Evolutionary conservation across 2,113 vertebrate genomes (phyloP), one percentile per base, ranked within the genome.

Genomic region (Microcebus lehilahytsara): DNA sequence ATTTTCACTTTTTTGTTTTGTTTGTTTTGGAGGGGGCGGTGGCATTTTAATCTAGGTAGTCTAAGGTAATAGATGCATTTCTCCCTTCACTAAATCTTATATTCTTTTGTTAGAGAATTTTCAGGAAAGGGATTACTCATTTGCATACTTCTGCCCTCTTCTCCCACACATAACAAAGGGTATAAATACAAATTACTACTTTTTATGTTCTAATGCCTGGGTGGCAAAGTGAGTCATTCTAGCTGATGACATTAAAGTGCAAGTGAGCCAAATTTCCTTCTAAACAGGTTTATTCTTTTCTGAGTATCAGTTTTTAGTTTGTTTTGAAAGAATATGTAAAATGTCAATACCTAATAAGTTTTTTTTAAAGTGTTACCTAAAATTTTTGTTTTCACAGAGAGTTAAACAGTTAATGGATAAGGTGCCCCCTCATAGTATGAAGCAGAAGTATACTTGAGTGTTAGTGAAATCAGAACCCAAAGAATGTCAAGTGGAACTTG

Each of bases 111-210:
- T 88, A 91, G 40, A 93, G 60, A 88, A 66, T 97, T 97, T 97
- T 85, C 75, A 95, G 85, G 72, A 88, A 95, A 80, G 23, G 9
- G 20, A 32, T 72, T 90, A 71, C 72, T 96, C 92, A 91, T 90
- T 86, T 42, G 23, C 42, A 60, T 84, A 42, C 85, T 86, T 91
- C 75, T 88, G 3, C 62, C 83, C 53, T 96, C 72, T 86, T 89
- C 85, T 97, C 83, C 88, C 72, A 89, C 93, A 77, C 74, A 89
- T 86, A 89, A 92, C 27, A n/a, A 88, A 96, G 72, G 51, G 84
- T 74, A 62, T 87, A 95, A 95, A 92, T 88, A 96, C 79, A 96
- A 67, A 96, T 97, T 46, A 81, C 91, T 83, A 60, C 88, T 96
- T 95, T 91, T 88, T 91, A 32, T 67, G 49, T 96, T 90, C 34